Conservation (phyloP, 23 tunicate genomes). For the Halocynthia roretzi region DNA sequence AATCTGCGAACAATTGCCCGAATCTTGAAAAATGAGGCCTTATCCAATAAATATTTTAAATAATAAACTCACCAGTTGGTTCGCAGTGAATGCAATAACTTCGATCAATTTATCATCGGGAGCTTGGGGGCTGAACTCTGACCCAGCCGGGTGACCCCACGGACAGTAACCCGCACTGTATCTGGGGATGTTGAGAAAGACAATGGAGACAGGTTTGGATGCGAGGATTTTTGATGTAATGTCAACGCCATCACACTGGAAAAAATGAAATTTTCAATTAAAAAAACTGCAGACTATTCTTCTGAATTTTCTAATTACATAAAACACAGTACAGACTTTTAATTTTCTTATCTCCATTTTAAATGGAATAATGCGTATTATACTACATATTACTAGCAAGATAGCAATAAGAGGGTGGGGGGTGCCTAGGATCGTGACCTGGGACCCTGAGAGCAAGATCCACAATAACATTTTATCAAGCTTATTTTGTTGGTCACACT, state of each 20-base stretch:
- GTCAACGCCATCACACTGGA: slow-evolving; percentile 85
- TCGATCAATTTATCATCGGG: slow-evolving; percentile 83
- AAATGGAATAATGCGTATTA: too few species aligned
- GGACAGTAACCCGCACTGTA: slow-evolving; percentile 70
- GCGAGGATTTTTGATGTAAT: slow-evolving; percentile 63
- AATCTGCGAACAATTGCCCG: too few species aligned
- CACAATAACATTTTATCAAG: neutral
- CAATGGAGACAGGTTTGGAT: slow-evolving; percentile 67
- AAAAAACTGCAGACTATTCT: neutral
- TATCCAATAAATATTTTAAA: neutral
- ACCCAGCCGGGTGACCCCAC: slow-evolving; percentile 86
- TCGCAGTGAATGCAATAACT: slow-evolving; percentile 73
- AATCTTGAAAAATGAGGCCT: too few species aligned
- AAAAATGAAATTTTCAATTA: neutral
- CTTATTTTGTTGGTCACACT: too few species aligned
- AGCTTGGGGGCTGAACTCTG: slow-evolving; percentile 56
- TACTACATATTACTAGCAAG: neutral
- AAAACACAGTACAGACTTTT: too few species aligned
- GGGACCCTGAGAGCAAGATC: neutral
- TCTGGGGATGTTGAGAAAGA: slow-evolving; percentile 85
- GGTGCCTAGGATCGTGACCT: neutral
- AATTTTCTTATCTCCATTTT: too few species aligned
- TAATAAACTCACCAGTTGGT: slow-evolving; percentile 74
- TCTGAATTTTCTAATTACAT: too few species aligned
- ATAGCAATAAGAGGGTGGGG: neutral